Conservation (phyloP, 2,113 vertebrate species). For the Vimba vimba region DNA sequence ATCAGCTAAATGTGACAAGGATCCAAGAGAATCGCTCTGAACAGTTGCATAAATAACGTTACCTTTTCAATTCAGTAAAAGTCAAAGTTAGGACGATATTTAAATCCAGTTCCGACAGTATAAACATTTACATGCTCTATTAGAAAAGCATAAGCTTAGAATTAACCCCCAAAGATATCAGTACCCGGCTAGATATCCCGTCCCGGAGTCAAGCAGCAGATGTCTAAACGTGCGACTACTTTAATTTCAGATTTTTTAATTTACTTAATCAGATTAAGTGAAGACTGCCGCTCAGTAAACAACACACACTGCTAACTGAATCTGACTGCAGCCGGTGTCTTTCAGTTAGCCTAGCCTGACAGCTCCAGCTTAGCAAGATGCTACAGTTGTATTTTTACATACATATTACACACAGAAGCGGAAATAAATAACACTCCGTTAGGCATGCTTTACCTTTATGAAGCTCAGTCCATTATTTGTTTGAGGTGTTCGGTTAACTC, state of each 20-base stretch:
- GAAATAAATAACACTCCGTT: neutral
- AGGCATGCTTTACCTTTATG: constrained; percentile 23
- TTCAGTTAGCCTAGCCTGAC: constrained; percentile 32
- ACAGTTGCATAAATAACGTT: neutral
- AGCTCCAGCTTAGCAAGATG: constrained; percentile 23
- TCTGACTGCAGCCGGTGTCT: neutral
- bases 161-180: neutral
- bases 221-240: neutral
- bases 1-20: too few species aligned
- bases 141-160: neutral
- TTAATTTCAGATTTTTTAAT: too few species aligned
- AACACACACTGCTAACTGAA: constrained; percentile 4
- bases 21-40: neutral
- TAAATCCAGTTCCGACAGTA: neutral
- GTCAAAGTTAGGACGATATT: neutral
- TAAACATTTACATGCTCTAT: neutral
- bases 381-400: neutral
- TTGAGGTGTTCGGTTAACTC: neutral
- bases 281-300: constrained; percentile 18
- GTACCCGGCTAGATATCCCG: neutral
- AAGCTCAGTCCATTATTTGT: constrained; percentile 30
- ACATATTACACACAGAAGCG: neutral
- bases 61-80: neutral
- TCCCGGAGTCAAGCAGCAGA: neutral
- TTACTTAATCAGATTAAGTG: constrained; percentile 19